Percentiles rank a stretch among this genome's conserved stretches.
These are phyloP conservation scores for Phragmatobia fuliginosa DNA, from an alignment of 2,888 invertebrate species.

Conservation along the genomic window DNA sequence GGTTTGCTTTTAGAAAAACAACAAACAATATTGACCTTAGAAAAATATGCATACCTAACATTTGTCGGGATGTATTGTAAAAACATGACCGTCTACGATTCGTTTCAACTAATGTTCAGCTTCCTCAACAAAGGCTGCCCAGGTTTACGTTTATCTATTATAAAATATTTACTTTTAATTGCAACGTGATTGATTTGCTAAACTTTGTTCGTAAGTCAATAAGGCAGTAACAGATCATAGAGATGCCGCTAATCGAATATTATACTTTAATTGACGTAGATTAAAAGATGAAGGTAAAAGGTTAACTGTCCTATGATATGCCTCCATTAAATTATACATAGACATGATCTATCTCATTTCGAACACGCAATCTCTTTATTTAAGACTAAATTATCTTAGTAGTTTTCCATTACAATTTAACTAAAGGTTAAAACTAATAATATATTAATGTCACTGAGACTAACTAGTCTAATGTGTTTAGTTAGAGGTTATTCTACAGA, in stretches of 20 bases:
- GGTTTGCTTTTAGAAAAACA: not conserved
- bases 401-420: not conserved
- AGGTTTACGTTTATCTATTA: not conserved
- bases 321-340: slow-evolving; percentile 1
- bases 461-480: too few relatives aligned
- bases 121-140: slow-evolving; percentile 25
- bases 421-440: not conserved
- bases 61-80: slow-evolving; percentile 27
- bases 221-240: slow-evolving; percentile 23
- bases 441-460: not conserved
- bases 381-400: not conserved
- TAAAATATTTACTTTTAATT: slow-evolving; percentile 30
- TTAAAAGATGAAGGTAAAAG: slow-evolving; percentile 26
- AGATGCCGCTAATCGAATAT: slow-evolving; percentile 17
- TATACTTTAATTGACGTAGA: slow-evolving; percentile 36
- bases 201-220: slow-evolving; percentile 23
- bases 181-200: slow-evolving; percentile 29
- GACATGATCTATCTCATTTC: not conserved
- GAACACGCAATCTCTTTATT: not conserved
- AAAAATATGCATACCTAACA: not conserved
- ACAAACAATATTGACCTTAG: slow-evolving; percentile 2
- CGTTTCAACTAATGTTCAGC: slow-evolving; percentile 37
- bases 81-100: slow-evolving; percentile 43
- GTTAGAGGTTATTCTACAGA: too few relatives aligned
- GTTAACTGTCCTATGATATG: slow-evolving; percentile 29